These are phyloP conservation scores for Gryllus longicercus DNA, from an alignment of 2,888 invertebrate species.

Conservation along the genomic window DNA sequence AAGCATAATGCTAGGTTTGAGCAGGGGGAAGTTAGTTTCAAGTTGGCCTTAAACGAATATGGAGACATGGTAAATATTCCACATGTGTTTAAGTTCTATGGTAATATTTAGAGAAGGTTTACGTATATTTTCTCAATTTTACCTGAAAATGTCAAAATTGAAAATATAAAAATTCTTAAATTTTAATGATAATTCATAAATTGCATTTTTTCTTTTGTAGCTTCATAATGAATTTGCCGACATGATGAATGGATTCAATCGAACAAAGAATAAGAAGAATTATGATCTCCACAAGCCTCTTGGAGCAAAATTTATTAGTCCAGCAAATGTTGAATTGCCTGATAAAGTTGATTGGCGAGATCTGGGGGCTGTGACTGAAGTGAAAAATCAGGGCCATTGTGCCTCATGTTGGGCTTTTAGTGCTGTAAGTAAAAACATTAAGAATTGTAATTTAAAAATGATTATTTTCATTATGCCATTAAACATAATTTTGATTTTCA, in stretches of 20 bases:
- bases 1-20: conserved; percentile 76
- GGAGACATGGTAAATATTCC: conserved; percentile 64
- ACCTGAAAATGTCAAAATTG: too few species aligned
- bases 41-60: conserved; percentile 75
- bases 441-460: not conserved
- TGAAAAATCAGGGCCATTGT: conserved; percentile 89
- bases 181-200: too few species aligned
- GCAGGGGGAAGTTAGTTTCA: conserved; percentile 62
- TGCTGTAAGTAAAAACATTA: conserved; percentile 51
- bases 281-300: conserved; percentile 42
- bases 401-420: conserved; percentile 95
- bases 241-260: conserved; percentile 66
- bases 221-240: conserved; percentile 74
- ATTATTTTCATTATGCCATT: not conserved
- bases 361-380: conserved; percentile 77
- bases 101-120: not conserved
- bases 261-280: conserved; percentile 44
- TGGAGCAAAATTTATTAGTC: conserved; percentile 58
- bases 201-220: conserved; percentile 40
- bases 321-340: conserved; percentile 70
- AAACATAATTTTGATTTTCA: conserved; percentile 46
- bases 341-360: conserved; percentile 78
- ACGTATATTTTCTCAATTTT: not conserved
- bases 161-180: too few species aligned
- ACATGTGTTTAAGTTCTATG: conserved; percentile 25